Conservation (phyloP, 2,888 invertebrate species). For the Brachyptera putata region DNA sequence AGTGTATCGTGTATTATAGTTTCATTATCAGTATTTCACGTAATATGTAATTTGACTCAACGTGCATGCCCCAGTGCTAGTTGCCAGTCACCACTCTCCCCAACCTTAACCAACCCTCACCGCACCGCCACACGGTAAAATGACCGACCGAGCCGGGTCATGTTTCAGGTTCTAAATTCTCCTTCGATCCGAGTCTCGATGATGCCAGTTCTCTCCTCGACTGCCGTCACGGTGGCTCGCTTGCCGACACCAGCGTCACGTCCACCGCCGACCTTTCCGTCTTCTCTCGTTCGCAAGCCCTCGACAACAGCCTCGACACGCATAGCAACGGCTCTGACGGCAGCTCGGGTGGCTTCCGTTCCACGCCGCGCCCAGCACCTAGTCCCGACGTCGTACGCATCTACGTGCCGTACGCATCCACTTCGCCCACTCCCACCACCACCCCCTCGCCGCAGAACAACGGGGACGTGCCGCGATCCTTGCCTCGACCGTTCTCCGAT, state of each 20-base stretch:
- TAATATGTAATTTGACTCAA: no score
- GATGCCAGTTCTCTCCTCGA: slow-evolving; percentile 65
- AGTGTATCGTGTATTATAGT: no score
- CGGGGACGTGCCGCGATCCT: slow-evolving; percentile 48
- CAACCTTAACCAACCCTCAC: no score
- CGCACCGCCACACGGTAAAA: no score
- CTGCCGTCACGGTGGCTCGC: slow-evolving; percentile 59
- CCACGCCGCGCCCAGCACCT: slow-evolving; percentile 62
- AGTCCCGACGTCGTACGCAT: slow-evolving; percentile 72
- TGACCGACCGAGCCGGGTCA: slow-evolving; percentile 4
- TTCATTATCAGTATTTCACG: no score
- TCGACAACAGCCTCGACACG: slow-evolving; percentile 70
- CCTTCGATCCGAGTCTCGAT: slow-evolving; percentile 59
- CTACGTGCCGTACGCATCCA: slow-evolving; percentile 64
- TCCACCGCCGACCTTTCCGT: slow-evolving; percentile 79
- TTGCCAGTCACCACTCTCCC: no score
- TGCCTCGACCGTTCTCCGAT: slow-evolving; percentile 52
- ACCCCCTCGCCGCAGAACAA: slow-evolving; percentile 42
- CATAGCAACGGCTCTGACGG: slow-evolving; percentile 72
- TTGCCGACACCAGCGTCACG: slow-evolving; percentile 79
- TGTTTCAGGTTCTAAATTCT: slow-evolving; percentile 58
- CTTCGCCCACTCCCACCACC: slow-evolving; percentile 37
- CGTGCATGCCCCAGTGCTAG: no score
- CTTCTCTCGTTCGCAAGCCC: slow-evolving; percentile 65
- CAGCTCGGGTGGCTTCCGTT: slow-evolving; percentile 55